Conservation (phyloP, 2,888 invertebrate genomes). For the Sminthurinus aureus region DNA sequence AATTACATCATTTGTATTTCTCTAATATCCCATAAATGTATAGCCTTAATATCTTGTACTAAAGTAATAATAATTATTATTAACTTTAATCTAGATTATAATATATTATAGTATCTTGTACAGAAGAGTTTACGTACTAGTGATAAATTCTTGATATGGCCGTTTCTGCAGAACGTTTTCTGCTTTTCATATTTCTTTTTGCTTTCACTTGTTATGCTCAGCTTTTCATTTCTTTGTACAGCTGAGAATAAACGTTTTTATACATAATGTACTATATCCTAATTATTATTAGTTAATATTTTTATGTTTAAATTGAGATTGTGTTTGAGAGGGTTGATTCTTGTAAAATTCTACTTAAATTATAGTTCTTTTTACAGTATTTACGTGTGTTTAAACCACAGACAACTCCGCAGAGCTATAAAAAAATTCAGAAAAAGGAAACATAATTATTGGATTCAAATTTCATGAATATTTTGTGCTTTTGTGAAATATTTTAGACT, state of each 20-base stretch:
- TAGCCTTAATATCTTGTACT: too few species aligned
- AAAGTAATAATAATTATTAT: too few species aligned
- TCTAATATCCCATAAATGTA: too few species aligned
- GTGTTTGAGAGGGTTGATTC: too few species aligned
- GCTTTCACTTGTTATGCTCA: not conserved
- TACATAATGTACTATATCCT: not conserved
- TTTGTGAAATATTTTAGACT: too few species aligned
- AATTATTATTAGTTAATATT: too few species aligned
- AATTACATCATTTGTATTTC: too few species aligned
- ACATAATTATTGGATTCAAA: too few species aligned
- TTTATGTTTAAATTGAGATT: too few species aligned
- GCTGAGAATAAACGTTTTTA: not conserved
- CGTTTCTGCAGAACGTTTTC: slow-evolving; percentile 33
- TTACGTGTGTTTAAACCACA: slow-evolving; percentile 60
- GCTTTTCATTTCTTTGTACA: not conserved
- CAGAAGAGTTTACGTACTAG: not conserved
- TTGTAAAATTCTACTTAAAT: not conserved
- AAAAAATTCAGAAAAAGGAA: slow-evolving; percentile 37
- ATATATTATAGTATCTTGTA: not conserved
- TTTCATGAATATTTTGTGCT: too few species aligned
- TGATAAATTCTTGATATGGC: slow-evolving; percentile 38
- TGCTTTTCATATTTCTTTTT: not conserved
- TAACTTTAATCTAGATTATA: too few species aligned
- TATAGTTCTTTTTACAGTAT: not conserved
- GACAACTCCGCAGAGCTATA: slow-evolving; percentile 58